A percentile compares a stretch with the other conserved stretches of the same genome.
Evolutionary conservation across 2,113 vertebrate genomes (phyloP).

Genomic region (Tylochromis polylepis): DNA sequence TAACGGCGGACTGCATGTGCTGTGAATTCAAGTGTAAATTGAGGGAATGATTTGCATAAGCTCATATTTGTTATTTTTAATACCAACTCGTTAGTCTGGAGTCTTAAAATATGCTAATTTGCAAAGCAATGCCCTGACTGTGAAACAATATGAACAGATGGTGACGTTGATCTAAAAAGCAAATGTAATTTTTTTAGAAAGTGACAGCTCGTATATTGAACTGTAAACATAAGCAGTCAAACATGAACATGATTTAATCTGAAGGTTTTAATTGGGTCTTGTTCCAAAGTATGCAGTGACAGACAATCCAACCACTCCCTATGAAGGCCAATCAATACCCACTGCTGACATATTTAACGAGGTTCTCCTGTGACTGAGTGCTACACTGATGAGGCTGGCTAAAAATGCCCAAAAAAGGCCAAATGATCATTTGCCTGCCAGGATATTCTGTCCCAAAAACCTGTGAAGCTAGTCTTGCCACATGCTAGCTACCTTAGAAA

Average conservation of each 20-base stretch:
- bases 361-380: not conserved
- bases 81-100: not conserved
- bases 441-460: not conserved
- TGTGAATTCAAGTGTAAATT: not conserved
- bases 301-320: not conserved
- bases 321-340: not conserved
- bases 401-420: not conserved
- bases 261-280: not conserved
- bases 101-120: not conserved
- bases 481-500: not conserved
- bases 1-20: not conserved
- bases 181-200: not conserved
- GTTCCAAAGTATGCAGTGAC: not conserved
- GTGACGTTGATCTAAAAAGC: not conserved
- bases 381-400: not conserved
- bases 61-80: not conserved
- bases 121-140: not conserved
- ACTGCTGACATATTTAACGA: not conserved
- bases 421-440: not conserved
- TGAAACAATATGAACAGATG: not conserved
- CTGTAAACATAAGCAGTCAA: not conserved
- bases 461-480: not conserved
- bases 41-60: not conserved
- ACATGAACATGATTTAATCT: not conserved
- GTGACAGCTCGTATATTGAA: not conserved